Evolutionary conservation across 2,888 invertebrate species (phyloP).

Genomic region (Tinea pellionella): DNA sequence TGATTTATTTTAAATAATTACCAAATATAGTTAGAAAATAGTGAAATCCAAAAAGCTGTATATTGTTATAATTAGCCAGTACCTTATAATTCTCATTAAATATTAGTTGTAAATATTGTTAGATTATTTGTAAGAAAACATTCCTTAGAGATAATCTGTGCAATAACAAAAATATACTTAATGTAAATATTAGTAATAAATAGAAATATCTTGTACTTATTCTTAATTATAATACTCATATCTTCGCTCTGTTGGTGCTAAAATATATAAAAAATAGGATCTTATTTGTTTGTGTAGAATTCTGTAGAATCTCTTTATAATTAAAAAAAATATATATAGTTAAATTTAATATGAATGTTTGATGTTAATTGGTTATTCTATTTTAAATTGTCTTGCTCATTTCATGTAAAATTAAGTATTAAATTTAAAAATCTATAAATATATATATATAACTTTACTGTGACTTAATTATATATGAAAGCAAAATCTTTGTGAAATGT

Average conservation of each 20-base stretch:
- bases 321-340: background rate
- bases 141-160: slow-evolving; percentile 60
- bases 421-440: background rate
- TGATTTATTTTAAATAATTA: slow-evolving; percentile 46
- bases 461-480: too few relatives aligned
- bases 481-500: background rate
- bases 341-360: background rate
- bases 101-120: slow-evolving; percentile 25
- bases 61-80: slow-evolving; percentile 28
- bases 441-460: background rate
- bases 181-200: slow-evolving; percentile 18
- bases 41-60: slow-evolving; percentile 15
- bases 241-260: slow-evolving; percentile 13
- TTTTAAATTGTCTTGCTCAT: background rate
- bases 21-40: slow-evolving; percentile 36
- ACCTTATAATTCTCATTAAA: slow-evolving; percentile 32
- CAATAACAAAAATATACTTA: slow-evolving; percentile 38
- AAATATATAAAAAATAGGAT: background rate
- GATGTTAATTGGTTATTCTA: background rate
- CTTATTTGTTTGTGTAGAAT: slow-evolving; percentile 5
- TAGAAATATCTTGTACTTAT: slow-evolving; percentile 11
- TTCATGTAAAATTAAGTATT: background rate
- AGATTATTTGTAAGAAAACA: slow-evolving; percentile 30
- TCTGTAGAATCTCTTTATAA: background rate
- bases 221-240: slow-evolving; percentile 8